Evolutionary conservation across 2,888 invertebrate genomes (phyloP), one percentile per base, ranked within the genome.

Genomic region (Hydrotaea cyrtoneurina): DNA sequence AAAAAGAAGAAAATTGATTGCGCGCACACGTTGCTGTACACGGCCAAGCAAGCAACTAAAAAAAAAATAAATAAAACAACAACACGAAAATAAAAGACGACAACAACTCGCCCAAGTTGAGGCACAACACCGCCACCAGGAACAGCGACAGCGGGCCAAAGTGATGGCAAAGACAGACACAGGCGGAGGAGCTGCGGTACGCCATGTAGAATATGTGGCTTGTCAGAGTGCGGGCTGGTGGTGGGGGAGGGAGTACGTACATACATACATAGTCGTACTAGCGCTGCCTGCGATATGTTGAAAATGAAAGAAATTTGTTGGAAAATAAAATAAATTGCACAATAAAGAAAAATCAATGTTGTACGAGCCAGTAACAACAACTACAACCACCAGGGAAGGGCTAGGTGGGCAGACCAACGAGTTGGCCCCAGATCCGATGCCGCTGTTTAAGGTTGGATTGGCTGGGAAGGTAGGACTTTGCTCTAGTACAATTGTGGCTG

Each of bases 301-400:
- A 83, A 83, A 80, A 84, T 78, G 86, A 88, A 89, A 88, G 88
- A 89, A 89, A 89, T 89, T 88, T 89, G 88, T 88, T 88, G 80
- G 71, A 89, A 87, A 87, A 86, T 84, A 84, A 86, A 87, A 86
- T 87, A 86, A 87, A 87, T 87, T 87, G 83, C 84, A 83, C 86
- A 85, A 85, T 85, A 85, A 85, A 81, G 81, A 76, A 85, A 85
- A 85, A 85, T 85, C 84, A 85, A 85, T 81, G 81, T 79, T 85
- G 73, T 81, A 71, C 46, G 46, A 62, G 69, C 26, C n/a, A 59
- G 57, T 15, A 73, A 23, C 62, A 78, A 66, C 31, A 74, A 57
- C 55, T 78, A 21, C 31, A 80, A 43, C 62, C 62, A 73, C 72
- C 19, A 72, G 46, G 21, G 75, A 73, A 26, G 31, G 31, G 31